Conservation (phyloP, 2,888 invertebrate genomes). For the Entomobrya multifasciata region DNA sequence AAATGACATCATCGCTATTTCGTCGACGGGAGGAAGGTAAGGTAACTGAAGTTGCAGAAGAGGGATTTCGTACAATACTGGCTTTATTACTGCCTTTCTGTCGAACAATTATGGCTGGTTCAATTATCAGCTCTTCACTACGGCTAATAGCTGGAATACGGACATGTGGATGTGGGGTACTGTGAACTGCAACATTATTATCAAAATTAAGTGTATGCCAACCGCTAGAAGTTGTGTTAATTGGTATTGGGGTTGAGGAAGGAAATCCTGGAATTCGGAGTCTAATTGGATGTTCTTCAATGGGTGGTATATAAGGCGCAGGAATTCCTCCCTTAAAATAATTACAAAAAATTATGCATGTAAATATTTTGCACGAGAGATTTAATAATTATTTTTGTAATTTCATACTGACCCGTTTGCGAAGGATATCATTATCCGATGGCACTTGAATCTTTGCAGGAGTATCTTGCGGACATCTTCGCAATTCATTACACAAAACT, state of each 20-base stretch:
- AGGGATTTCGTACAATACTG: slow-evolving; percentile 46
- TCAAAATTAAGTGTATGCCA: too few species aligned
- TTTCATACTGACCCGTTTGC: slow-evolving; percentile 16
- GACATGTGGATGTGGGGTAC: slow-evolving; percentile 48
- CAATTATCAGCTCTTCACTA: slow-evolving; percentile 65
- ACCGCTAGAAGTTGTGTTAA: too few species aligned
- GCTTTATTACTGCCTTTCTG: slow-evolving; percentile 61
- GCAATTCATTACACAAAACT: slow-evolving; percentile 64
- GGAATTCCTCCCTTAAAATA: slow-evolving; percentile 14
- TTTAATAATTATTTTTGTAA: too few species aligned
- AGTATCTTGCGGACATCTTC: slow-evolving; percentile 32
- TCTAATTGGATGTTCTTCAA: slow-evolving; percentile 5
- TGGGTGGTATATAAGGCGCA: background rate
- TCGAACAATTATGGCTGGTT: slow-evolving; percentile 63
- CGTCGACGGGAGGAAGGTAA: slow-evolving; percentile 21
- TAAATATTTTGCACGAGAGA: background rate
- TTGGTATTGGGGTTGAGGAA: background rate
- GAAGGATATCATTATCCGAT: background rate
- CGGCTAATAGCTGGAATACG: background rate
- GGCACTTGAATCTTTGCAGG: background rate
- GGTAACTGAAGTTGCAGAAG: slow-evolving; percentile 32
- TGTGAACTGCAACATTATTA: too few species aligned
- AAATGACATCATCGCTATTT: background rate
- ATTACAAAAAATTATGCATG: background rate
- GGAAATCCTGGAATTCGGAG: background rate